These are phyloP conservation scores for Plecturocebus donacophilus DNA, from an alignment of 2,113 vertebrate genomes.

Conservation along the genomic window DNA sequence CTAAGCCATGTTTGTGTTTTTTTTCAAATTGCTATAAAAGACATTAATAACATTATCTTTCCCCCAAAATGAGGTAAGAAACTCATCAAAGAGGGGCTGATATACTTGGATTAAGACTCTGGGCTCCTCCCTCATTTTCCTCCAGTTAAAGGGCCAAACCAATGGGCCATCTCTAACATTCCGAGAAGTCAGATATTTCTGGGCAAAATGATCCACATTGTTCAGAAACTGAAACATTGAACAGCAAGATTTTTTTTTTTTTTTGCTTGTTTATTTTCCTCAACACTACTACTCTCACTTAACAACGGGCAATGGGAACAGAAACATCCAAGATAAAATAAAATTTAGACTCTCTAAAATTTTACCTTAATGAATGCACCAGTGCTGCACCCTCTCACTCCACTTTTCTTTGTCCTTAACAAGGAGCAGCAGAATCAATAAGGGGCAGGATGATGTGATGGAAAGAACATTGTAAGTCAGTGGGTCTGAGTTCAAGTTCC, in stretches of 20 bases:
- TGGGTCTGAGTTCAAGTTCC: background rate
- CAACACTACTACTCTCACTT: background rate
- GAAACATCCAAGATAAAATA: conserved; percentile 33
- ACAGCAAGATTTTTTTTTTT: background rate
- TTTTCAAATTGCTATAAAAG: conserved; percentile 43
- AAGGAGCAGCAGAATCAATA: background rate
- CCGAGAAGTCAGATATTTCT: conserved; percentile 15
- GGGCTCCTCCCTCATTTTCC: background rate
- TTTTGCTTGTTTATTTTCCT: conserved; percentile 20
- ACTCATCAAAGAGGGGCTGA: background rate
- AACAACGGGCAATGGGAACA: background rate
- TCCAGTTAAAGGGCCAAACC: background rate
- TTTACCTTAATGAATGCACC: background rate
- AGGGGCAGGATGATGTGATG: background rate
- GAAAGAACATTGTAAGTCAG: background rate
- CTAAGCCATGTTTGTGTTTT: conserved; percentile 48
- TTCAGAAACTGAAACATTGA: conserved; percentile 21
- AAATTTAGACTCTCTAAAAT: background rate
- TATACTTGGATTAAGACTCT: background rate
- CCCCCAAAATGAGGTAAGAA: conserved; percentile 6
- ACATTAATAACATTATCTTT: conserved; percentile 50
- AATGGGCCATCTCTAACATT: background rate
- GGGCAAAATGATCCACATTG: background rate
- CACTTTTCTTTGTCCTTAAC: background rate
- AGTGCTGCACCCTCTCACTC: fast-evolving